phyloP scores from a whole-genome alignment of 2,797 vertebrate genomes.

The Dryobates pubescens region DNA sequence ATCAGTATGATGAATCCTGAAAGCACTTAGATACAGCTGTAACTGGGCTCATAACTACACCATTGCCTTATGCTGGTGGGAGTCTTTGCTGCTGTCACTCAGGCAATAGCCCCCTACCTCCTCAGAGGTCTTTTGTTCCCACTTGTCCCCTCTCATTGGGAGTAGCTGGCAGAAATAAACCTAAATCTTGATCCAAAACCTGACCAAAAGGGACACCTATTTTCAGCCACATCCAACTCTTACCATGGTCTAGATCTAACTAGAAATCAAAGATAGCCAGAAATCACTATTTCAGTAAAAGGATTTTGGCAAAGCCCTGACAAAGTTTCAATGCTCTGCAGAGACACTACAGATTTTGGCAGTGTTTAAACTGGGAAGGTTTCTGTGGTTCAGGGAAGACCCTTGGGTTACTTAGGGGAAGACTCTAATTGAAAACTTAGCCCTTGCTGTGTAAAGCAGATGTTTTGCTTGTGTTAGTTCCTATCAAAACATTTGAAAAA shows the following conservation, averaged over 20 bases:
- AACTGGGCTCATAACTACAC: not conserved
- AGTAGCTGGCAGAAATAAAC: not conserved
- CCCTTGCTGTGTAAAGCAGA: not conserved
- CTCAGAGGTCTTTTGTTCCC: not conserved
- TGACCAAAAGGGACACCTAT: not conserved
- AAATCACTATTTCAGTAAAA: not conserved
- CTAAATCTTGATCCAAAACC: not conserved
- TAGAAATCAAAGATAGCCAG: not conserved
- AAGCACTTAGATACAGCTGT: not conserved
- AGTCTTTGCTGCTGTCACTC: not conserved
- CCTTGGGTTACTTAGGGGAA: not conserved
- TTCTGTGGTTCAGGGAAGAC: not conserved
- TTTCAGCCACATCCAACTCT: not conserved
- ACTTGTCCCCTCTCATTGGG: not conserved
- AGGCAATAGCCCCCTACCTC: not conserved
- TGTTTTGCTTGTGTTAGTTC: too few relatives aligned
- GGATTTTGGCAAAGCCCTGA: not conserved
- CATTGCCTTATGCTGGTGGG: fast-evolving
- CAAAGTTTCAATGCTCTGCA: not conserved
- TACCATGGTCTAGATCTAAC: not conserved
- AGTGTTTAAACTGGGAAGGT: not conserved
- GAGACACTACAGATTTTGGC: not conserved
- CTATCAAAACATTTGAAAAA: slow-evolving; percentile 16
- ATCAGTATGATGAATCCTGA: not conserved
- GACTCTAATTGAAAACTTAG: not conserved